These are phyloP conservation scores for Sinocyclocheilus anophthalmus DNA, from an alignment of 2,113 vertebrate species.

Conservation along the genomic window DNA sequence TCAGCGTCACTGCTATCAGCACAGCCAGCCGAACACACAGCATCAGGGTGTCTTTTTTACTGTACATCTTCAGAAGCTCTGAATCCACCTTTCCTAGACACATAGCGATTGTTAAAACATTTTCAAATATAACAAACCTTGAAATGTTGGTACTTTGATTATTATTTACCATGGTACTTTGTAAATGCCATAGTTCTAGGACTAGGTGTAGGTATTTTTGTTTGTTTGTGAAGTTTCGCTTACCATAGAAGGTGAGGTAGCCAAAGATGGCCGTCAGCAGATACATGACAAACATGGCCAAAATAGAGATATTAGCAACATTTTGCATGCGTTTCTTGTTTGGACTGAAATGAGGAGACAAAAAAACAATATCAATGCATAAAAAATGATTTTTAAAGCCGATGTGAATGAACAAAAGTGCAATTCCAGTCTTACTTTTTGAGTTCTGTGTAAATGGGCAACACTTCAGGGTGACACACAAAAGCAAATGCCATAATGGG, in stretches of 20 bases:
- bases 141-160: neutral
- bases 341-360: slow-evolving; percentile 67
- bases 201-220: neutral
- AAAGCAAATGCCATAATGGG: slow-evolving; percentile 85
- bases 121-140: neutral
- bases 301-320: slow-evolving; percentile 81
- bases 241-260: slow-evolving; percentile 86
- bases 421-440: slow-evolving; percentile 70
- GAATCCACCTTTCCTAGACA: slow-evolving; percentile 72
- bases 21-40: slow-evolving; percentile 82
- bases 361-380: neutral
- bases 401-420: neutral
- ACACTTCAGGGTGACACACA: slow-evolving; percentile 84
- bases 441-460: slow-evolving; percentile 85
- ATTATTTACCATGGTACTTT: no score
- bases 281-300: slow-evolving; percentile 86
- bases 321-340: slow-evolving; percentile 82
- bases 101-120: neutral
- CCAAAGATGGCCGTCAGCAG: slow-evolving; percentile 82
- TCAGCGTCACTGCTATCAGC: slow-evolving; percentile 82
- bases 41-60: slow-evolving; percentile 76
- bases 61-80: slow-evolving; percentile 84
- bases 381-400: neutral
- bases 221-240: slow-evolving; percentile 46
- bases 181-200: neutral